Evolutionary conservation across 2,888 invertebrate species (phyloP), one percentile per base, ranked within the genome.

Genomic region (Dicycla oo): DNA sequence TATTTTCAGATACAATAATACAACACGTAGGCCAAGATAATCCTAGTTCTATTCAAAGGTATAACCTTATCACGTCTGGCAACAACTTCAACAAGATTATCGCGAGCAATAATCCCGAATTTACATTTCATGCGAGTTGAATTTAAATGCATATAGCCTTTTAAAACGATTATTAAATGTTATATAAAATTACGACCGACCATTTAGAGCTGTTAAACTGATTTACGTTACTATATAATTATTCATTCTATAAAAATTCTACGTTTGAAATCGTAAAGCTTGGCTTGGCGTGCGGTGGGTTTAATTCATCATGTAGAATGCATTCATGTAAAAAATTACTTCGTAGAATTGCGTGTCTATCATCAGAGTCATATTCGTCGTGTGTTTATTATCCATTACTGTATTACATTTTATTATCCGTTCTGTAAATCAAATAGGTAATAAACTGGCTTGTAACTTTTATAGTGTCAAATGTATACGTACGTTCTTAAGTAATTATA

Each of bases 331-430:
- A 84, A 87, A 84, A 86, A 80, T 78, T 73, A 72, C 83, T 73
- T 69, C 64, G 75, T 73, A 62, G 77, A 82, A 86, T 92, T 86
- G 91, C 92, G 91, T 92, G 92, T 81, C 88, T 86, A 89, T 91
- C 89, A 90, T 87, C 90, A 88, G 89, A 88, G 83, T 80, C 81
- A 77, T 82, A 83, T 83, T 86, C 81, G 82, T 85, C 81, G 84
- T 86, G 86, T 86, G 88, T 87, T 87, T 86, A 84, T 83, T 88
- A 84, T 88, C 90, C 90, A 92, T 92, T 92, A 93, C 87, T 70
- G 84, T 88, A 91, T 89, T 90, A 89, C 87, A 87, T 88, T 90
- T 88, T 84, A 90, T 89, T 90, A 89, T 90, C 86, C 85, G 60
- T 87, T 84, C 80, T 84, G 87, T 89, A 88, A 89, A 90, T 90